Base-by-base conservation (phyloP, 2,113 vertebrate species). In the Epinephelus fuscoguttatus region DNA sequence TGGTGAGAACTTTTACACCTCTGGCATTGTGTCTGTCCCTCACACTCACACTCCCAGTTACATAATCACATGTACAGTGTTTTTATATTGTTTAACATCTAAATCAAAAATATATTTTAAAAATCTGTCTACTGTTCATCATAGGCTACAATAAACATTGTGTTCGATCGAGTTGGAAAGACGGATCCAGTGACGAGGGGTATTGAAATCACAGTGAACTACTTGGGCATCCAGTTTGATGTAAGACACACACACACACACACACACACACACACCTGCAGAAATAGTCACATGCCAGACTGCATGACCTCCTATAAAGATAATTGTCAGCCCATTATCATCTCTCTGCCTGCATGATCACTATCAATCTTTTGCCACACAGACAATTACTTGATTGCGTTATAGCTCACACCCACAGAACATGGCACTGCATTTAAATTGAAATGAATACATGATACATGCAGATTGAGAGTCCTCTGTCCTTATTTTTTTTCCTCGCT, bases 141-240 rank as follows among this genome's bases (percentile, higher is more conserved):
- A 15, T 66, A 99, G 98, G 98, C 98, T 83, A 99, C 98, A 19
- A 99, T 99, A 92, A 99, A 99, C 91, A 99, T 99, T 23, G 98
- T 99, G 49, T 99, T 99, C 93, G 98, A 99, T 85, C 96, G 97
- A 61, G 98, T 99, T 78, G 98, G 98, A 45, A 99, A 99, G 93
- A 99, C 98, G 0, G 98, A 99, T 93, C 98, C 98, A 21, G 98
- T 99, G 86, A 99, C 98, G 14, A 96, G 98, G 94, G 98, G 98
- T 63, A 99, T 99, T 85, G 98, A 99, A 94, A 99, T 99, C 88
- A 99, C 98, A n/a, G 98, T 99, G 85, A 99, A 99, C 94, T 99
- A 98, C 84, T 94, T 99, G 86, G 98, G 98, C 82, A 99, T 99
- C 77, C 98, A 99, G 81, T 99, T 99, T 94, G 98, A 99, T 93